Base-by-base conservation (phyloP, 2,888 invertebrate genomes). In the Agriopis leucophaearia region DNA sequence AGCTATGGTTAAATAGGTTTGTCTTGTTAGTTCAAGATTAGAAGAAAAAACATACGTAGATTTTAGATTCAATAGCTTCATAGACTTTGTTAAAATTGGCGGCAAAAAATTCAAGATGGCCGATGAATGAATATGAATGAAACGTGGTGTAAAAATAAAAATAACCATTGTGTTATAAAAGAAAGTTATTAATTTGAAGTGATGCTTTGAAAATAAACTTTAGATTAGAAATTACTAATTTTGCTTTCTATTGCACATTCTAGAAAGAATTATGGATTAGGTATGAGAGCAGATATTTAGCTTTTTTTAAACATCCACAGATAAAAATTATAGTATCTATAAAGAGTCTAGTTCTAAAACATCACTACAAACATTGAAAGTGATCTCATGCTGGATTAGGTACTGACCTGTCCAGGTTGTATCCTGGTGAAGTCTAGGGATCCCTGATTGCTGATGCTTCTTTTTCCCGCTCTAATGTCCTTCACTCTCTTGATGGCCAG, bases 401-500 rank as follows among this genome's bases (percentile, higher is more conserved):
- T 69, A 89, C 92, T 81, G 91, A 94, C 94, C 94, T 94, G 93
- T 70, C 92, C 91, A 0, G 91, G 89, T 61, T 89, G 90, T 87
- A 92, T 80, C 75, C 93, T 87, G 40, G 91, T 89, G 79, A 92
- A 93, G 83, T 94, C 94, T 74, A 94, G 72, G 0, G 94, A 93
- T 0, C 92, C 92, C 74, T 93, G 94, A 82, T 84, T 94, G 80
- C 88, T 95, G 89, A 90, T 95, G 91, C 91, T 95, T 66, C 96
- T 94, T 89, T 98, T 98, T 56, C 98, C 98, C 59, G 97, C 97
- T 78, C 97, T 96, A 69, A 98, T 97, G 86, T 99, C 98, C 91
- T 99, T 99, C 62, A 99, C 97, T 88, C 99, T 96, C 90, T 99
- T 99, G 80, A 99, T 98, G 71, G 99, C 99, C 84, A 99, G 94